phyloP scores from a whole-genome alignment of 1,140 invertebrate species.

The Aphelenchoides avenae region DNA sequence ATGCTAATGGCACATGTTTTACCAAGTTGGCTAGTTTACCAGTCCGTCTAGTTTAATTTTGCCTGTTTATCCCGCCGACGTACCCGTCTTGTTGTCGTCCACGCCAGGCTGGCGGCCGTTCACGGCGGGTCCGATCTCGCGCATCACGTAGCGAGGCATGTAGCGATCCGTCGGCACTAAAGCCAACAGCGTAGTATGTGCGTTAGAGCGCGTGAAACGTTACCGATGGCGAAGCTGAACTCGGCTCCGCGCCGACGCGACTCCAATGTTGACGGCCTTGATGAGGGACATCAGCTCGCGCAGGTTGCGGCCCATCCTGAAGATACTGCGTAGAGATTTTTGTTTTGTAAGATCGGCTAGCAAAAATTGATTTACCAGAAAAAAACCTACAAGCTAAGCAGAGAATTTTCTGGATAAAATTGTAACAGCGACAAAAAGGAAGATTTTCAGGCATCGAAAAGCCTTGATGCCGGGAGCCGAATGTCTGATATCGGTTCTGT shows the following conservation, averaged over 20 bases:
- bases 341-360: slow-evolving; percentile 2
- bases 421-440: too few species aligned
- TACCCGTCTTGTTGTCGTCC: slow-evolving; percentile 63
- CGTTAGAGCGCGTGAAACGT: slow-evolving; percentile 8
- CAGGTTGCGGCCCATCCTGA: slow-evolving; percentile 85
- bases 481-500: too few species aligned
- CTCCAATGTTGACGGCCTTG: slow-evolving; percentile 95
- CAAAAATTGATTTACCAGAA: slow-evolving; percentile 19
- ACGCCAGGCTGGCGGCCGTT: slow-evolving; percentile 83
- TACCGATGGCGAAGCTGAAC: slow-evolving; percentile 83
- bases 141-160: slow-evolving; percentile 75
- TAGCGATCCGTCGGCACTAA: slow-evolving; percentile 78
- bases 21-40: too few species aligned
- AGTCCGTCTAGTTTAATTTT: too few species aligned
- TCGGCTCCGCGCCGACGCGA: slow-evolving; percentile 89
- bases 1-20: too few species aligned
- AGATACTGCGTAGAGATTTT: slow-evolving; percentile 59
- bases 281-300: slow-evolving; percentile 89
- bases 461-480: too few species aligned
- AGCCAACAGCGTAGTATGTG: background rate
- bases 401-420: too few species aligned
- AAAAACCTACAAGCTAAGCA: too few species aligned
- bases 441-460: too few species aligned
- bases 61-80: too few species aligned
- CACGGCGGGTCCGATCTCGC: slow-evolving; percentile 88